Percentiles rank a stretch among this genome's conserved stretches.
Conservation (phyloP, 1,140 invertebrate species). For the Pseudomyrmex sp. region DNA sequence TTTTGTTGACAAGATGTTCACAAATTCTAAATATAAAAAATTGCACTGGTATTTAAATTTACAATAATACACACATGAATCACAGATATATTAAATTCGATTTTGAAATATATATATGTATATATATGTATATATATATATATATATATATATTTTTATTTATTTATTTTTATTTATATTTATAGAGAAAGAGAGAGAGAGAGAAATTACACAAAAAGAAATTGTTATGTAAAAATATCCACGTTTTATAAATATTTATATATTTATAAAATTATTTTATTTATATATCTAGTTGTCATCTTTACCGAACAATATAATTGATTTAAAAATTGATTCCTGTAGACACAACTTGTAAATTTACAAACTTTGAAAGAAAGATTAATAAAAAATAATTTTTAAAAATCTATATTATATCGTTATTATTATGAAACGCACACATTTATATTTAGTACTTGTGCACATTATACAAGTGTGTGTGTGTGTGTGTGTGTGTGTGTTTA, state of each 20-base stretch:
- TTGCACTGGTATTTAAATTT: constrained; percentile 8
- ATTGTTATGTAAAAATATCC: constrained; percentile 1
- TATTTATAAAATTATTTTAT: background rate
- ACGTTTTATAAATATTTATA: background rate
- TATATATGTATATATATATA: too few species aligned
- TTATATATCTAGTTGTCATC: background rate
- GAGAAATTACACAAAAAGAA: background rate
- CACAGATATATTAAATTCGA: background rate
- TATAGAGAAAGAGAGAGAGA: background rate
- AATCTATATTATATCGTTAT: too few species aligned
- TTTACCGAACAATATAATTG: background rate
- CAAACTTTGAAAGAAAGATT: constrained; percentile 1
- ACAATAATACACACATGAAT: constrained; percentile 13
- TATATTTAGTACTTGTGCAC: background rate
- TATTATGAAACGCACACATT: too few species aligned
- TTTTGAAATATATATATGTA: background rate
- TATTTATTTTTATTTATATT: too few species aligned
- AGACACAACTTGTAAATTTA: background rate
- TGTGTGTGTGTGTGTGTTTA: background rate
- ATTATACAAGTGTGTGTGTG: background rate
- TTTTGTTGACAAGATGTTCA: constrained; percentile 17
- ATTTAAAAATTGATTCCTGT: background rate
- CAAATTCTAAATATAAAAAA: constrained; percentile 8
- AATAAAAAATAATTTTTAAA: too few species aligned
- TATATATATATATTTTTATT: too few species aligned